Evolutionary conservation across 2,113 vertebrate species (phyloP).

Genomic region (Parotia lawesii): DNA sequence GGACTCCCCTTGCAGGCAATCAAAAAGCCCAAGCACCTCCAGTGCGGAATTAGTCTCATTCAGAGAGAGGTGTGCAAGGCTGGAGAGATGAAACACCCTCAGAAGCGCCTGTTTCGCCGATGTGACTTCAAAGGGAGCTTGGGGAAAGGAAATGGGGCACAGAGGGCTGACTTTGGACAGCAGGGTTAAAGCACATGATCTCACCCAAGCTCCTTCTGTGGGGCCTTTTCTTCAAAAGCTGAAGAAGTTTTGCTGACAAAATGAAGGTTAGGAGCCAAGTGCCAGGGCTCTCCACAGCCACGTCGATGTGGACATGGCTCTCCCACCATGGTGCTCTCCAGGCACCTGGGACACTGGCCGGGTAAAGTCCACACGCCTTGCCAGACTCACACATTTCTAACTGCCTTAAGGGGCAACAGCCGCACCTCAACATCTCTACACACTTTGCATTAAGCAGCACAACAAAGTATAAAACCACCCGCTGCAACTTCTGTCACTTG

Average conservation of each 20-base stretch:
- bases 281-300: background rate
- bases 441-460: background rate
- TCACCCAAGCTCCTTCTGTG: background rate
- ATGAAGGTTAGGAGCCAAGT: background rate
- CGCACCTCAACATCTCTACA: background rate
- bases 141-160: background rate
- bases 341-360: background rate
- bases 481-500: background rate
- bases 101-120: fast-evolving
- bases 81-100: background rate
- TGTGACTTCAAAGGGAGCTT: background rate
- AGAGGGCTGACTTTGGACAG: background rate
- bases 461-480: background rate
- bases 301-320: fast-evolving
- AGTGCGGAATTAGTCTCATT: fast-evolving
- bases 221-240: background rate
- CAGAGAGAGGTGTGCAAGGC: background rate
- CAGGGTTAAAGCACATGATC: background rate
- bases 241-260: background rate
- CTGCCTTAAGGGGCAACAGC: background rate
- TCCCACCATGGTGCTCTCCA: background rate
- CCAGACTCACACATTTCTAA: background rate
- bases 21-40: background rate
- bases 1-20: background rate
- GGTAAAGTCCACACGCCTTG: background rate